Percentiles rank a stretch among this genome's conserved stretches.
phyloP scores from a whole-genome alignment of 2,888 invertebrate genomes.

The Melolontha melolontha region DNA sequence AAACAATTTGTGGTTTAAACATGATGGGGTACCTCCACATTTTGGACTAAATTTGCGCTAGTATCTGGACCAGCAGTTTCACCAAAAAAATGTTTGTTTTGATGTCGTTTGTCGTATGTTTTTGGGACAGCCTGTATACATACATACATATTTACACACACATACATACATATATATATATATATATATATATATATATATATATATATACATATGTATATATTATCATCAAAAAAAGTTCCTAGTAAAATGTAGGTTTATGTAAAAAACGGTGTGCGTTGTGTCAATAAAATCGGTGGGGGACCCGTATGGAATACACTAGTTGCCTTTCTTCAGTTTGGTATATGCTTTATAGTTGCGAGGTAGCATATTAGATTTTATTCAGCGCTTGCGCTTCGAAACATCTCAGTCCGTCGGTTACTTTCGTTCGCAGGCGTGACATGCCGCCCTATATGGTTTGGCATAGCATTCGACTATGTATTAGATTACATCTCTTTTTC shows the following conservation, averaged over 20 bases:
- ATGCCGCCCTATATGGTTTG: constrained; percentile 67
- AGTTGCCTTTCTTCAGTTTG: constrained; percentile 33
- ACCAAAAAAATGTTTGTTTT: too few species aligned
- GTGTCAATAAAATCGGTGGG: constrained; percentile 50
- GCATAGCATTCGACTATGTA: constrained; percentile 64
- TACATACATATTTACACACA: too few species aligned
- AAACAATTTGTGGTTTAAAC: too few species aligned
- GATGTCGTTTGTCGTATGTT: too few species aligned
- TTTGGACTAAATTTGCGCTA: too few species aligned
- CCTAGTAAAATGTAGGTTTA: constrained; percentile 51
- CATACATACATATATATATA: too few species aligned
- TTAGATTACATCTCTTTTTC: constrained; percentile 67
- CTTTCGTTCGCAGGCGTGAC: constrained; percentile 60
- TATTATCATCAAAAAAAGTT: constrained; percentile 34
- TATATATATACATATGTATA: too few species aligned
- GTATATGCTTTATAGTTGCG: constrained; percentile 30
- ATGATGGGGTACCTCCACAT: too few species aligned
- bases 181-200: too few species aligned
- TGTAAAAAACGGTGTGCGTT: constrained; percentile 53
- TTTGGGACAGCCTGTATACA: too few species aligned
- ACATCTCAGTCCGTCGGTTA: constrained; percentile 51
- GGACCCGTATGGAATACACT: constrained; percentile 16
- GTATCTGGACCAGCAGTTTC: too few species aligned
- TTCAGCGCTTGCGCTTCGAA: constrained; percentile 49
- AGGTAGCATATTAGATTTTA: constrained; percentile 29